Evolutionary conservation across 2,113 vertebrate species (phyloP).

Genomic region (Triplophysa rosa): DNA sequence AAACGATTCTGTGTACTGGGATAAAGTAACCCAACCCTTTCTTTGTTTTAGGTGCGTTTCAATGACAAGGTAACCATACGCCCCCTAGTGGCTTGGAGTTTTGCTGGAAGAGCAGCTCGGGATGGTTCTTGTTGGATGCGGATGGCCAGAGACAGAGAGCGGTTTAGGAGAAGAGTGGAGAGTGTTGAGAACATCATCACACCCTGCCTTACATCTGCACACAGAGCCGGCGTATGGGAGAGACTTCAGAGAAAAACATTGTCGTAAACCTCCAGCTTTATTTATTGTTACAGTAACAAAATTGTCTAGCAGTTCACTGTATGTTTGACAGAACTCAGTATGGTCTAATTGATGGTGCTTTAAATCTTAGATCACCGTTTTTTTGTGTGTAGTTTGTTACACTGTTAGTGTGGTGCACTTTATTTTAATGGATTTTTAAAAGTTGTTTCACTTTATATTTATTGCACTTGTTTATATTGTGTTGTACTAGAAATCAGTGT

Average conservation of each 20-base stretch:
- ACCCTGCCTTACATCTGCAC: conserved; percentile 46
- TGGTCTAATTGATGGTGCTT: background rate
- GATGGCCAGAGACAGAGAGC: conserved; percentile 54
- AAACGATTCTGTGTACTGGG: background rate
- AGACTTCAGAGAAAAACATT: conserved; percentile 11
- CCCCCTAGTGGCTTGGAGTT: conserved; percentile 47
- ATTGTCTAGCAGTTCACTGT: background rate
- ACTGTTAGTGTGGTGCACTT: background rate
- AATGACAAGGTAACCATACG: conserved; percentile 40
- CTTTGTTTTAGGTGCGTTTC: conserved; percentile 54
- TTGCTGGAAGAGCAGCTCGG: conserved; percentile 43
- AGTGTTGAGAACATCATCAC: conserved; percentile 22
- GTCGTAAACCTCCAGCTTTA: background rate
- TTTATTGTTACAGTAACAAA: background rate
- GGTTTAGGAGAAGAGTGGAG: conserved; percentile 56
- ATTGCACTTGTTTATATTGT: background rate
- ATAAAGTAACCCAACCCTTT: background rate
- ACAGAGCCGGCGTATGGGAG: conserved; percentile 51
- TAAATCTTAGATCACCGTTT: background rate
- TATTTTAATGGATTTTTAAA: background rate
- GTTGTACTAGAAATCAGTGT: background rate
- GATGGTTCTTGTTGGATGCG: conserved; percentile 57
- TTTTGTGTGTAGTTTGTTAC: background rate
- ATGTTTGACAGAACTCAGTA: background rate
- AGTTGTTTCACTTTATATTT: background rate